These are phyloP conservation scores for Melanostoma scalare DNA, from an alignment of 2,888 invertebrate genomes.

Conservation along the genomic window DNA sequence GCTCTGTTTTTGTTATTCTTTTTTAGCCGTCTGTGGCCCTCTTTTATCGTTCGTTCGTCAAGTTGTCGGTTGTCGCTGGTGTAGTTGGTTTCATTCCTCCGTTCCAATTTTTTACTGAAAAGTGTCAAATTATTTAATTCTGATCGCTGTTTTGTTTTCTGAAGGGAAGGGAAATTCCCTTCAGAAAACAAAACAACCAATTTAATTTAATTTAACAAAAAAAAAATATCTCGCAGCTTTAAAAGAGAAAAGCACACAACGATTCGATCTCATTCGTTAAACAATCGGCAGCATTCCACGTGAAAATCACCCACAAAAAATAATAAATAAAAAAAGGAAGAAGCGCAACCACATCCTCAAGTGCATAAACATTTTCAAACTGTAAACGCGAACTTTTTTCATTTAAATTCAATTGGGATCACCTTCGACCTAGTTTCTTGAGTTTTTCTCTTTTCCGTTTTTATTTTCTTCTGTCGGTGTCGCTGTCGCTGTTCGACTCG, in stretches of 20 bases:
- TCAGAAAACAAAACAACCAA: constrained; percentile 38
- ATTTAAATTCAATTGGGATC: constrained; percentile 64
- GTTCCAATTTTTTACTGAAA: constrained; percentile 38
- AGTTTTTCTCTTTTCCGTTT: constrained; percentile 33
- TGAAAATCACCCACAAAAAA: constrained; percentile 29
- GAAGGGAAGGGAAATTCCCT: constrained; percentile 10
- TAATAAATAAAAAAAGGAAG: not conserved
- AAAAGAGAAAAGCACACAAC: constrained; percentile 38
- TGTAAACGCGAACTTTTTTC: constrained; percentile 29
- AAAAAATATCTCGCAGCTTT: constrained; percentile 20
- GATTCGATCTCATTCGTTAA: constrained; percentile 44
- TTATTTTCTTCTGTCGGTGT: constrained; percentile 25
- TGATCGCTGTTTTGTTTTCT: too few species aligned
- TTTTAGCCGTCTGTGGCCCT: constrained; percentile 23
- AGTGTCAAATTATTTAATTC: constrained; percentile 32
- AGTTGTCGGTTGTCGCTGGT: constrained; percentile 24
- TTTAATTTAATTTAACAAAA: constrained; percentile 12
- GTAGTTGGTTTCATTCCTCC: constrained; percentile 37
- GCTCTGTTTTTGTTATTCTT: constrained; percentile 63
- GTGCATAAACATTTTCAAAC: constrained; percentile 15
- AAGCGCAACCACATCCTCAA: not conserved
- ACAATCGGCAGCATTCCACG: constrained; percentile 18
- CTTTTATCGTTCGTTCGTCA: constrained; percentile 42
- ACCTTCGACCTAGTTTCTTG: constrained; percentile 65
- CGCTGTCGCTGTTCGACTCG: not conserved